Evolutionary conservation across 2,888 invertebrate species (phyloP), one percentile per base, ranked within the genome.

Genomic region (Acronicta psi): DNA sequence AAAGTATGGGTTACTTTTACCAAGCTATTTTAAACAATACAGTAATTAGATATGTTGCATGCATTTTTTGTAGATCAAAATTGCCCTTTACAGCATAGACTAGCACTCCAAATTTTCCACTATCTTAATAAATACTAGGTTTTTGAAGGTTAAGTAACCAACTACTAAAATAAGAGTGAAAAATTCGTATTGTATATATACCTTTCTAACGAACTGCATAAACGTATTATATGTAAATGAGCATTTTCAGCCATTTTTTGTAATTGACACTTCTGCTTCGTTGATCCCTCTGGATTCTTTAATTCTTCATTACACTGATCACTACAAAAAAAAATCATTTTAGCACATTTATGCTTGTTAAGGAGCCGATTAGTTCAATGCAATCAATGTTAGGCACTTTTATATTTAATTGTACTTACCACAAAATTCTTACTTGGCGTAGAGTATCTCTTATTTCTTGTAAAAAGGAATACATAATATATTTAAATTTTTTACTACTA

Each of bases 191-290:
- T 66, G 25, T 29, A 29, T 53, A 11, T 5, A 0, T 78, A 89
- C 89, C 84, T 82, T 29, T 79, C 73, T 38, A 89, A 73, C 38
- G 77, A 72, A 44, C 63, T 58, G 55, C 75, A 75, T 54, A 89
- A 58, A 56, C 73, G 72, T 11, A 64, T 57, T 7, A 87, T 67
- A 38, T 75, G 69, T 5, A 46, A 18, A 14, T 61, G 62, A 3
- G 79, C 80, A 41, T 70, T 65, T 56, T 77, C 74, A 7, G 80
- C 82, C 45, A 70, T 66, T 37, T 71, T 53, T 42, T 51, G 56
- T 29, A 86, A 73, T 52, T 79, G 59, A 42, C 25, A 51, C 67
- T 71, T 81, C 40, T 66, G 69, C 2, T 25, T 14, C 9, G 41
- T 46, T 1, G 73, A 55, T 16, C 23, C 58, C 8, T 62, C 43